These are phyloP conservation scores for Cryptoprocta ferox DNA, from an alignment of 2,797 vertebrate genomes.

Conservation along the genomic window DNA sequence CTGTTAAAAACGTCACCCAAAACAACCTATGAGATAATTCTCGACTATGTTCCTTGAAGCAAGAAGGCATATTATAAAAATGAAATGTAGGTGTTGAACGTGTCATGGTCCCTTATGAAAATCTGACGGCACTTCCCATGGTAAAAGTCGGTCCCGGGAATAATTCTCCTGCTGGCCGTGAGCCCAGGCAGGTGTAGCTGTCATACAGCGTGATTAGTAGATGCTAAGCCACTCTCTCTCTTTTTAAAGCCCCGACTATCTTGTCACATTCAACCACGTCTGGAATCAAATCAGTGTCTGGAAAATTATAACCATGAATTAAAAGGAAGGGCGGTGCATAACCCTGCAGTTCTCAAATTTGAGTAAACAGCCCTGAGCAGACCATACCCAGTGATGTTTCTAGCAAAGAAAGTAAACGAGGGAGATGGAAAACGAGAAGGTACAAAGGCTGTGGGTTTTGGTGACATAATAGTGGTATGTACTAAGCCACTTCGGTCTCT, in stretches of 20 bases:
- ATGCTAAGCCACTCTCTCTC: not conserved
- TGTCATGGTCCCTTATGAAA: constrained; percentile 64
- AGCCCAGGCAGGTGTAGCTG: constrained; percentile 49
- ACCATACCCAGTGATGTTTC: not conserved
- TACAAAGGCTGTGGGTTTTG: not conserved
- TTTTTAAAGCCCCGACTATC: constrained; percentile 12
- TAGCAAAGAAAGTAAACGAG: not conserved
- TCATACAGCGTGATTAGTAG: constrained; percentile 4
- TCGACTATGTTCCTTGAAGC: constrained; percentile 42
- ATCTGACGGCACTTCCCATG: constrained; percentile 54
- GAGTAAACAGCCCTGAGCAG: not conserved
- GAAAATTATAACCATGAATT: constrained; percentile 60
- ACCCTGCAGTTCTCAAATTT: not conserved
- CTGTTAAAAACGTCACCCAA: constrained; percentile 59
- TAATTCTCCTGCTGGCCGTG: constrained; percentile 25
- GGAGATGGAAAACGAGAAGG: not conserved
- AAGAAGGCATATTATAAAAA: constrained; percentile 50
- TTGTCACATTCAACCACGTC: constrained; percentile 24
- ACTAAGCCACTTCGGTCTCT: not conserved
- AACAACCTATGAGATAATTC: constrained; percentile 44
- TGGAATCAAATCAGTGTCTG: constrained; percentile 63
- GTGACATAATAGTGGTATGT: not conserved
- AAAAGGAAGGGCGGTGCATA: constrained; percentile 45
- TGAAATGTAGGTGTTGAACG: constrained; percentile 60
- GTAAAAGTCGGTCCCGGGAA: constrained; percentile 59